Base-by-base conservation (phyloP, 1,140 invertebrate species). In the Bombus sibiricus region DNA sequence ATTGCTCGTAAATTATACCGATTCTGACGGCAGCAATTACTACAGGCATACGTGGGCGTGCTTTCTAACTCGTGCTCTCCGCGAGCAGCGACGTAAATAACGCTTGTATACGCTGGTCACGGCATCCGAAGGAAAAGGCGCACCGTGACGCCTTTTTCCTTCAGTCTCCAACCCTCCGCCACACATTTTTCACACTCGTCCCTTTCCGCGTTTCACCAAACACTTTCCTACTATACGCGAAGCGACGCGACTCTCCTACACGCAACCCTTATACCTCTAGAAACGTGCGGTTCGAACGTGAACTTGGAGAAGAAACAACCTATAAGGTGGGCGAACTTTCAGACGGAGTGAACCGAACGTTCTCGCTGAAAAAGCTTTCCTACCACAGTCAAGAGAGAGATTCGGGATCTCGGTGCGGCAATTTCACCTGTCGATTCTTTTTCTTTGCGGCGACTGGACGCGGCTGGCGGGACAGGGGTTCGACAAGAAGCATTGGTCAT, bases 1-100 rank as follows among this genome's bases (percentile, higher is more conserved):
- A 76, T 76, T 53, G 39, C 32, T 76, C 64, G 81, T 83, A 83
- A 83, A 83, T 83, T 78, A 69, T 39, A 66, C 4, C 64, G 47
- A 78, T 76, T 83, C 77, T 57, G 74, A 83, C 64, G 64, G 43
- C 12, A 25, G 37, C 47, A 41, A 83, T 83, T 83, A 69, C 53
- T 69, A 43, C 12, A 34, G 28, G 39, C 43, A 41, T 43, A 83
- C 64, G 74, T 43, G 64, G 37, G 9, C 53, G 2, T 18, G 79
- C 32, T 66, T 32, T 47, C 18, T 6, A 25, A 57, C 10, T 72
- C 47, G 28, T 32, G 32, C 18, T 53, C 18, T 66, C 12, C 3
- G 3, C 15, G 12, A 43, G 34, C 9, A 13, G 73, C 37, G 12
- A 18, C 64, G 64, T 78, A 76, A 83, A 78, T 77, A 77, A 69